Percentiles rank a stretch among this genome's conserved stretches.
These are phyloP conservation scores for Sylvia atricapilla DNA, from an alignment of 2,113 vertebrate genomes.

Conservation along the genomic window DNA sequence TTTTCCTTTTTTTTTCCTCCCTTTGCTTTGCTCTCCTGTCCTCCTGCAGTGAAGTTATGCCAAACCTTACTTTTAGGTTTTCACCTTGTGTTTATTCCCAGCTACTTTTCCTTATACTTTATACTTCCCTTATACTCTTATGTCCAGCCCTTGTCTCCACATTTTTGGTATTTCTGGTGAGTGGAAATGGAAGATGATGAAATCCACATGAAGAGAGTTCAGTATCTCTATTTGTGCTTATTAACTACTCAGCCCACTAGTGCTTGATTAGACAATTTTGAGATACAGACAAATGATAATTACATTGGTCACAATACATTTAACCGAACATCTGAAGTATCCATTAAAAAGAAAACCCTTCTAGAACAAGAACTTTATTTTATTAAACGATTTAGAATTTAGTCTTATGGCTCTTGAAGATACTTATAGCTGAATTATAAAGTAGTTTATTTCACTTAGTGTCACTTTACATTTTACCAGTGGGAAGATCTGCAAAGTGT, in stretches of 20 bases:
- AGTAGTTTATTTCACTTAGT: constrained; percentile 49
- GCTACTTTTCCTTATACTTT: neutral
- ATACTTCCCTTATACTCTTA: neutral
- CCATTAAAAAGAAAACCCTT: constrained; percentile 26
- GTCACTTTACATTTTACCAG: constrained; percentile 51
- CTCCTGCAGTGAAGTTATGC: neutral
- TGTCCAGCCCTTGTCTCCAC: neutral
- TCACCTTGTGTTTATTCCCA: neutral
- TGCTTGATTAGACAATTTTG: constrained; percentile 27
- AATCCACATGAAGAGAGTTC: neutral
- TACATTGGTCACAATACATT: constrained; percentile 33
- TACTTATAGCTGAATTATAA: constrained; percentile 41
- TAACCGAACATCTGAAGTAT: constrained; percentile 37
- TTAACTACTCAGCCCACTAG: neutral
- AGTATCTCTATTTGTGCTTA: neutral
- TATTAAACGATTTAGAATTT: constrained; percentile 39
- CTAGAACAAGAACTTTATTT: constrained; percentile 26
- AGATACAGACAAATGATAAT: neutral
- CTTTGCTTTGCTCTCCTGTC: neutral
- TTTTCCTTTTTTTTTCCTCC: neutral
- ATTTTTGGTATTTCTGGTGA: neutral
- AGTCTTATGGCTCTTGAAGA: neutral
- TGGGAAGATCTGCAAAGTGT: constrained; percentile 26
- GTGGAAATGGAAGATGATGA: neutral
- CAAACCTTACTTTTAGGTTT: neutral